These are phyloP conservation scores for Sorex maritimensis DNA, from an alignment of 2,797 vertebrate species.

Conservation along the genomic window DNA sequence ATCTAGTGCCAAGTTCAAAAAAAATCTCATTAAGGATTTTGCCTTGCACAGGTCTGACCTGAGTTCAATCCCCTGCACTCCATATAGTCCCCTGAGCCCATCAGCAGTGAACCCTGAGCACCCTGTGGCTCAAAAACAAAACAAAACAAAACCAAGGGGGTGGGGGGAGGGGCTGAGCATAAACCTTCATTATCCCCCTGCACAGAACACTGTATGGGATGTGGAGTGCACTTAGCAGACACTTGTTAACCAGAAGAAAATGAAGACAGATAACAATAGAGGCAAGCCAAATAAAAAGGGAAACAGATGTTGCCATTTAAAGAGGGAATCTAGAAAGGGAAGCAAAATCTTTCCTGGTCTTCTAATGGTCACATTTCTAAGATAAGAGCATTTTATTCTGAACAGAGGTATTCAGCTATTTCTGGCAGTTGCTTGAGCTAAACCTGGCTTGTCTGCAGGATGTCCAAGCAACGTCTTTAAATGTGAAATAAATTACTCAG, in stretches of 20 bases:
- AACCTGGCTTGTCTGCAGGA: slow-evolving; percentile 9
- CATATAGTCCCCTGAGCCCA: no score
- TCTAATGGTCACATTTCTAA: background rate
- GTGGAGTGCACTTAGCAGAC: accelerated
- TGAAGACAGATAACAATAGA: accelerated
- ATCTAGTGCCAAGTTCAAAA: background rate
- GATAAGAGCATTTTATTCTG: background rate
- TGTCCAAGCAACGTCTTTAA: slow-evolving; percentile 25
- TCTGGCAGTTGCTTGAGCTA: slow-evolving; percentile 29
- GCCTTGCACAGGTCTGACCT: background rate
- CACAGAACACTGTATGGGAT: background rate
- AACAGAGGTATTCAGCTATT: background rate
- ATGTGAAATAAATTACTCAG: slow-evolving; percentile 70
- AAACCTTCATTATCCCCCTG: background rate
- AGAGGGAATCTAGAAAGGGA: background rate
- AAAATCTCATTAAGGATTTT: background rate
- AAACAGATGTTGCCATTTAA: background rate
- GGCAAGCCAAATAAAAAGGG: background rate
- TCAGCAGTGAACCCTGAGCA: no score
- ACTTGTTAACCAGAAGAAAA: background rate
- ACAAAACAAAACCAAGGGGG: no score
- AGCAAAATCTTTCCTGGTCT: background rate
- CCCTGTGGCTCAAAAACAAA: no score
- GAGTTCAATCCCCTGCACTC: no score
- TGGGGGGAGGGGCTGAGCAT: no score